A percentile compares a stretch with the other conserved stretches of the same genome.
Evolutionary conservation across 2,113 vertebrate genomes (phyloP).

Genomic region (Callospermophilus lateralis): DNA sequence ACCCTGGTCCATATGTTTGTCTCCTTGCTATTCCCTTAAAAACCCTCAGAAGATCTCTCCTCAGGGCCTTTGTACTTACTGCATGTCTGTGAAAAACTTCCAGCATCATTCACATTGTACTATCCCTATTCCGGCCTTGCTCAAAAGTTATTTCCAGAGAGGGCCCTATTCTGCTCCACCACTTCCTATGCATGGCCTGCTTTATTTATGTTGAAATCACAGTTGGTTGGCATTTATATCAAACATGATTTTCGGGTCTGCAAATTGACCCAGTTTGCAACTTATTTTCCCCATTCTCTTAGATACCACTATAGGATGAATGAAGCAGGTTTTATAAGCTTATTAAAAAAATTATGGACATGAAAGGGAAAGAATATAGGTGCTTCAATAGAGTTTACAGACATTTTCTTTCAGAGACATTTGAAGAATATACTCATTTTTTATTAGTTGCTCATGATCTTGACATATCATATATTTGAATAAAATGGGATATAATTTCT

Average conservation of each 20-base stretch:
- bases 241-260: background rate
- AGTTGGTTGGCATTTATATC: too few relatives aligned
- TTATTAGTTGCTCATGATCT: too few relatives aligned
- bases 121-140: background rate
- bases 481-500: too few relatives aligned
- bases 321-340: background rate
- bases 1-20: background rate
- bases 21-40: background rate
- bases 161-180: too few relatives aligned
- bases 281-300: background rate
- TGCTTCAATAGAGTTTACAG: background rate
- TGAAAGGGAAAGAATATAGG: background rate
- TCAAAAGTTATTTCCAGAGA: background rate
- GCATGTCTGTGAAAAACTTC: background rate
- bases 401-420: background rate
- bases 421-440: background rate
- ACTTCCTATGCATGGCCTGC: background rate
- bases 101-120: accelerated
- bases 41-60: background rate
- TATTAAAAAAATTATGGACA: background rate
- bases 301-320: background rate
- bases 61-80: background rate
- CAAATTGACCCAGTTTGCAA: background rate
- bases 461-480: too few relatives aligned
- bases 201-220: background rate